Base-by-base conservation (phyloP, 2,888 invertebrate genomes). In the Rhingia rostrata region DNA sequence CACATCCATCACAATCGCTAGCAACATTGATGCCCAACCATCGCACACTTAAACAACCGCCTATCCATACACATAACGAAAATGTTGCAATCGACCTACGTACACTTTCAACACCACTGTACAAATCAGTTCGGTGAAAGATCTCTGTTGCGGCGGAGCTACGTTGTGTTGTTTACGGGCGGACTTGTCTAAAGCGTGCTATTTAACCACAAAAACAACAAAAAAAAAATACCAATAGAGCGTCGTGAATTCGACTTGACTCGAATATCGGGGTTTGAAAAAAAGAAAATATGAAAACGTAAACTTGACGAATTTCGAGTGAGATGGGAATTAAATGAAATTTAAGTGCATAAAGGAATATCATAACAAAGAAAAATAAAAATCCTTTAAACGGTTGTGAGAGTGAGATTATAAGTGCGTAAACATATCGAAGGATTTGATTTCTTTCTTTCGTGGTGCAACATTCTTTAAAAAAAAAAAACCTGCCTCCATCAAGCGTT, bases 81-180 rank as follows among this genome's bases (percentile, higher is more conserved):
- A 49, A 84, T 84, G 84, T 84, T 84, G 84, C 79, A 60, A 66
- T 7, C 43, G 66, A 12, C 74, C 49, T 56, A 54, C 39, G 54
- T 32, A 74, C 60, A 70, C 64, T 72, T 80, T 78, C 83, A 84
- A 84, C 79, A 74, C 80, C 74, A 84, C 69, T 70, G 74, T 75
- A 75, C 49, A 49, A 80, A 70, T 75, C 80, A 84, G 84, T 84
- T 84, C 80, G 74, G 74, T 75, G 69, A 79, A 66, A 84, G 84
- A 75, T 74, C 78, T 84, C 84, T 84, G 84, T 84, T 84, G 75
- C 60, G 84, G 60, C 74, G 75, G 80, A 74, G 79, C 75, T 80
- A 80, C 84, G 84, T 79, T 72, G 60, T 47, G 69, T 84, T 70
- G 70, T 74, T 79, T 69, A 53, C 80, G 84, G 70, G 58, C 69